These are phyloP conservation scores for Drusus annulatus DNA, from an alignment of 1,140 invertebrate species.

Conservation along the genomic window DNA sequence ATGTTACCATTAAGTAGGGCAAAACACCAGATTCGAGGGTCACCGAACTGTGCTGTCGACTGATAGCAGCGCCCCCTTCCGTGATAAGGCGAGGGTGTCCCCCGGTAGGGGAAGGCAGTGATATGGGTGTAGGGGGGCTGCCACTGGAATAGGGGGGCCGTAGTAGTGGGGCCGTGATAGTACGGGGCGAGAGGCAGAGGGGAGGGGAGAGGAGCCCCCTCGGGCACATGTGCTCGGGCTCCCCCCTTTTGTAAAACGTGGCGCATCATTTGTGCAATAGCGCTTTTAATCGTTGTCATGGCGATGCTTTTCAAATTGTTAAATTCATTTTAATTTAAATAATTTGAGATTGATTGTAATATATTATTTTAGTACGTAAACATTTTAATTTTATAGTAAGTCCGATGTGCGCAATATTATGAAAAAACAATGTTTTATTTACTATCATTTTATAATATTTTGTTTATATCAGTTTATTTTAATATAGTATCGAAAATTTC, in stretches of 20 bases:
- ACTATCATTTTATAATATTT: too few species aligned
- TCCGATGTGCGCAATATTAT: too few species aligned
- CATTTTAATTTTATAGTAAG: too few species aligned
- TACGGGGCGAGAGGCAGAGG: not conserved
- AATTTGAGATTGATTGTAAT: too few species aligned
- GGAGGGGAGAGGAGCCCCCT: not conserved
- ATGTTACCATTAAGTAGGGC: slow-evolving; percentile 7
- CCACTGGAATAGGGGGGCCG: too few species aligned
- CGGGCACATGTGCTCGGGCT: slow-evolving; percentile 39
- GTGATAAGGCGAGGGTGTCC: slow-evolving; percentile 50
- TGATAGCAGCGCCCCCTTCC: slow-evolving; percentile 46
- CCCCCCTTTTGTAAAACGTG: slow-evolving; percentile 34
- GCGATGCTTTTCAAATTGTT: not conserved
- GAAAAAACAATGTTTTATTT: too few species aligned
- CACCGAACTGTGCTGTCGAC: slow-evolving; percentile 49
- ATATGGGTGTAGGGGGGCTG: too few species aligned
- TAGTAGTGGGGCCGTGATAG: too few species aligned
- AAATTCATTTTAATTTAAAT: too few species aligned
- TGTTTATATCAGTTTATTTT: too few species aligned
- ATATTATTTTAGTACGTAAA: too few species aligned
- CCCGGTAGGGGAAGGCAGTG: not conserved
- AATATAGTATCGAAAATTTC: too few species aligned
- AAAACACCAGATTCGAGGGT: slow-evolving; percentile 14
- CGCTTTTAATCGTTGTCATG: slow-evolving; percentile 10
- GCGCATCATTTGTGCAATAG: not conserved